Evolutionary conservation across 2,888 invertebrate species (phyloP).

Genomic region (Athripsodes cinereus): DNA sequence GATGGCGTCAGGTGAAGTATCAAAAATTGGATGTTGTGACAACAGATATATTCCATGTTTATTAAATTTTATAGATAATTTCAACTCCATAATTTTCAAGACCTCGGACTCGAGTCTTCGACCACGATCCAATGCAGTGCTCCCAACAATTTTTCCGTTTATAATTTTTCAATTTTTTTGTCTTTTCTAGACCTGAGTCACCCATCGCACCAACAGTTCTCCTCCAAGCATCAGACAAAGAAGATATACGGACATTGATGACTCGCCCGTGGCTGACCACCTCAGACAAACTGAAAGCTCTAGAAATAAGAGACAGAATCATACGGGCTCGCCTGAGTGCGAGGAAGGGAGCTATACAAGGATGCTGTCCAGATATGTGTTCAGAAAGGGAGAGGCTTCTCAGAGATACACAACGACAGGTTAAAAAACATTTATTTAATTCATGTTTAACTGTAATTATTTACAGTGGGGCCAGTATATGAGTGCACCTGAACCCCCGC

Average conservation of each 20-base stretch:
- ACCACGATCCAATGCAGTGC: background rate
- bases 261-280: constrained; percentile 11
- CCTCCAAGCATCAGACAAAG: constrained; percentile 7
- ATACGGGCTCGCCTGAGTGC: constrained; percentile 54
- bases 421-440: constrained; percentile 37
- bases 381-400: constrained; percentile 91
- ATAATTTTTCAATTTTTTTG: too few relatives aligned
- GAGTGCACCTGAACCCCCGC: too few relatives aligned
- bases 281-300: constrained; percentile 22
- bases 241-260: constrained; percentile 18
- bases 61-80: background rate
- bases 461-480: too few relatives aligned
- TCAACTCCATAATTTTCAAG: background rate
- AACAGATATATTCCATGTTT: background rate
- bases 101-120: constrained; percentile 2
- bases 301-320: constrained; percentile 57
- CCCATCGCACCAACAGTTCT: background rate
- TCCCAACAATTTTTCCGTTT: background rate
- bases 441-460: too few relatives aligned
- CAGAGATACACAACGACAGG: constrained; percentile 70
- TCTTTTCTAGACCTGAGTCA: background rate
- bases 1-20: constrained; percentile 2
- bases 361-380: constrained; percentile 95
- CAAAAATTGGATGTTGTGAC: constrained; percentile 1
- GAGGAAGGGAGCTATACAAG: constrained; percentile 59